phyloP scores from a whole-genome alignment of 2,113 vertebrate genomes.

The Psettodes erumei region DNA sequence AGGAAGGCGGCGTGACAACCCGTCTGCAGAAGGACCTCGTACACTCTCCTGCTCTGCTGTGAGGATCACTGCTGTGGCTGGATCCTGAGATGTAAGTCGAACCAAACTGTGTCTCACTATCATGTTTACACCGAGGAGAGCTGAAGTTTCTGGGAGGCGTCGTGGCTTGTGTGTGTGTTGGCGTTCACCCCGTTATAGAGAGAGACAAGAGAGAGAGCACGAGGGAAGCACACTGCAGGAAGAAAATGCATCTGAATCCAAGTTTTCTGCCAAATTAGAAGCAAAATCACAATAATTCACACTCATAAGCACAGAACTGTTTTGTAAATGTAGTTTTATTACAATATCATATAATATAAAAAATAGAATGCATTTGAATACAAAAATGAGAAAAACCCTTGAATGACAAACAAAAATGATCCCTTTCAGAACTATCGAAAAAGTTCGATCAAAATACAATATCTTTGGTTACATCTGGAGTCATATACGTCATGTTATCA shows the following conservation, averaged over 20 bases:
- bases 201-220: too few species aligned
- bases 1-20: conserved; percentile 79
- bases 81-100: neutral
- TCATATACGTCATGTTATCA: conserved; percentile 42
- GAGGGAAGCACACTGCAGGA: conserved; percentile 16
- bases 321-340: conserved; percentile 82
- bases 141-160: conserved; percentile 21
- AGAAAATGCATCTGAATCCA: conserved; percentile 72
- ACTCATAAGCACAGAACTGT: neutral
- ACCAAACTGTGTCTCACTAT: neutral
- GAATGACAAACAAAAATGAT: conserved; percentile 67
- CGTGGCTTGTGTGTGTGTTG: conserved; percentile 22
- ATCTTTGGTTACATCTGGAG: conserved; percentile 83
- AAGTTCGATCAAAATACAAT: conserved; percentile 51
- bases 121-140: neutral
- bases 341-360: conserved; percentile 85
- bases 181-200: too few species aligned
- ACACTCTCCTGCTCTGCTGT: conserved; percentile 79
- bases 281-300: conserved; percentile 30
- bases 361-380: conserved; percentile 87
- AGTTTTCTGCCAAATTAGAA: conserved; percentile 79
- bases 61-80: conserved; percentile 69
- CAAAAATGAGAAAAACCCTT: conserved; percentile 73
- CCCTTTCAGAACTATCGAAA: conserved; percentile 76
- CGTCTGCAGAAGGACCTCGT: conserved; percentile 65